These are phyloP conservation scores for Drosophila lacteicornis DNA, from an alignment of 1,140 invertebrate genomes.

Conservation along the genomic window DNA sequence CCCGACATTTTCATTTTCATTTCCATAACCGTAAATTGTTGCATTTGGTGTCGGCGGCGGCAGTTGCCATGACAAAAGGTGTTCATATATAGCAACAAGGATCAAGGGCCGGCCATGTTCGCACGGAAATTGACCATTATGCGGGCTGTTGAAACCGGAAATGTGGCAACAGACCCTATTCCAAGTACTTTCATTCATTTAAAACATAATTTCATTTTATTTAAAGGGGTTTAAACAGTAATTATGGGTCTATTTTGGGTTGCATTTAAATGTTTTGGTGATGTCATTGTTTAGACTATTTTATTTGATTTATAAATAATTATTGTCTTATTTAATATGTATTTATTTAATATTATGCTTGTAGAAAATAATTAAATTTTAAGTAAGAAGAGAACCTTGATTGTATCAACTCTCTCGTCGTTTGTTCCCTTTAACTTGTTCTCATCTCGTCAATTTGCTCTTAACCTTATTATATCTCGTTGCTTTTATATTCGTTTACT, in stretches of 20 bases:
- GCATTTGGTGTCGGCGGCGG: conserved; percentile 6
- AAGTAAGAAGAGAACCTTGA: no score
- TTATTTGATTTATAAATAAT: no score
- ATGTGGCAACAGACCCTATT: conserved; percentile 7
- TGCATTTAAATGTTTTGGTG: neutral
- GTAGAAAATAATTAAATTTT: no score
- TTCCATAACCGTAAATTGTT: conserved; percentile 75
- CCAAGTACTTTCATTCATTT: neutral
- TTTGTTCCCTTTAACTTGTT: no score
- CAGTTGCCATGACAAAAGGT: conserved; percentile 27
- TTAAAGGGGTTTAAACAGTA: neutral
- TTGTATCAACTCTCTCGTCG: no score
- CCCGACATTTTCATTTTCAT: conserved; percentile 48
- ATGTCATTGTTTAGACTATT: neutral
- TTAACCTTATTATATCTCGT: no score
- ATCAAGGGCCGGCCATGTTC: conserved; percentile 16
- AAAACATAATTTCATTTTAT: neutral
- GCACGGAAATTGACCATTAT: conserved; percentile 34
- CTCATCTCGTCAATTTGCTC: no score
- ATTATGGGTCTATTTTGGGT: neutral
- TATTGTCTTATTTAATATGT: neutral
- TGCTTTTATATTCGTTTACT: no score
- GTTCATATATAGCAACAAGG: conserved; percentile 9
- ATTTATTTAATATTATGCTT: neutral
- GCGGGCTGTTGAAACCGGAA: conserved; percentile 28